phyloP scores from a whole-genome alignment of 2,113 vertebrate genomes.

The Willisornis vidua region DNA sequence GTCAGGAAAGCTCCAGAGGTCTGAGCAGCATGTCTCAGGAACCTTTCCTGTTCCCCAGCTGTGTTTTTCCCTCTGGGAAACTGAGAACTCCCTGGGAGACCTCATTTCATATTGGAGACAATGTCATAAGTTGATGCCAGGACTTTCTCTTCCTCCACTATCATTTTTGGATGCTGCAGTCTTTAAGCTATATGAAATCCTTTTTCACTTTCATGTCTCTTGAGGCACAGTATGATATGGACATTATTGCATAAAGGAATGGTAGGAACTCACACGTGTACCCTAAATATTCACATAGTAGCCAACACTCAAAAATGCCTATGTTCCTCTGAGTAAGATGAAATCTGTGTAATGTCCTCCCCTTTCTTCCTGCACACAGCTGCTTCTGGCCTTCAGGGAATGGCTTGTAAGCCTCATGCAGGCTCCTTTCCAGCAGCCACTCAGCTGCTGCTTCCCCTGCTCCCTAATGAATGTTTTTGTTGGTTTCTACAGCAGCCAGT shows the following conservation, averaged over 20 bases:
- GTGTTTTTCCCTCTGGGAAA: not conserved
- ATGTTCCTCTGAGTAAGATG: not conserved
- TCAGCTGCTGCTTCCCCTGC: not conserved
- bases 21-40: not conserved
- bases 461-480: not conserved
- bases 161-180: not conserved
- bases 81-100: not conserved
- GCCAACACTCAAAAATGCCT: not conserved
- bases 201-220: not conserved
- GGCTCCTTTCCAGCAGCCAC: conserved; percentile 1
- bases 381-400: not conserved
- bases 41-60: not conserved
- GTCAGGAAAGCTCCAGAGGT: not conserved
- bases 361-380: not conserved
- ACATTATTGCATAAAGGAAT: not conserved
- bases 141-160: not conserved
- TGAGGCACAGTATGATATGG: not conserved
- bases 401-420: not conserved
- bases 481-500: not conserved
- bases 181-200: not conserved
- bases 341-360: not conserved
- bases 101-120: not conserved
- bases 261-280: not conserved
- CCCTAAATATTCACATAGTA: not conserved
- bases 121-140: not conserved